These are phyloP conservation scores for Felis catus DNA, from an alignment of 2,113 vertebrate species.

Conservation along the genomic window F.catus_Fca126_mat1.0 CM031415.1:192320001-192320500, in stretches of 20 bases:
- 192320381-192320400: not conserved
- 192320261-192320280: not conserved
- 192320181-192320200: not conserved
- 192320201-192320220: not conserved
- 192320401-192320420: not conserved
- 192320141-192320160: not conserved
- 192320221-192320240: not conserved
- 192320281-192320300: not conserved
- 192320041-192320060: not conserved
- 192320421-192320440: not conserved
- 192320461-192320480: slow-evolving; percentile 5
- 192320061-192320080: not conserved
- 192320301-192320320: not conserved
- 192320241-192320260: not conserved
- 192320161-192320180: not conserved
- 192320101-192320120: not conserved
- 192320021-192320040: not conserved
- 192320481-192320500: not conserved
- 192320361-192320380: not conserved
- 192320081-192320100: not conserved
- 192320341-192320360: not conserved
- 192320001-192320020: not conserved
- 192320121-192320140: not conserved
- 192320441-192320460: not conserved
- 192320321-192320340: not conserved